Evolutionary conservation across 2,888 invertebrate species (phyloP).

Genomic region (Melieria crassipennis): DNA sequence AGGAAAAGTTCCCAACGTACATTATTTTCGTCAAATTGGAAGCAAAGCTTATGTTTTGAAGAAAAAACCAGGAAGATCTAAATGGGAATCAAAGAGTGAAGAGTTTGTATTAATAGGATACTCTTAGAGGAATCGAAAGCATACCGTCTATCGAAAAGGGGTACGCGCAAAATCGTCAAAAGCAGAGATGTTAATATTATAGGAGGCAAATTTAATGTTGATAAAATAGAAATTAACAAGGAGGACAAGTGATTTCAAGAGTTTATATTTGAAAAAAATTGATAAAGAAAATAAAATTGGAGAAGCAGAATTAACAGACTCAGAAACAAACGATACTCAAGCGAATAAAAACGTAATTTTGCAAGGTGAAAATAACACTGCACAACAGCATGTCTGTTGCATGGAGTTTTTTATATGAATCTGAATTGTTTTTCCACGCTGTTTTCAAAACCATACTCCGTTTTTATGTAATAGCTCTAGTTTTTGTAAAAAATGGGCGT

Average conservation of each 20-base stretch:
- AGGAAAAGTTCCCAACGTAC: conserved; percentile 22
- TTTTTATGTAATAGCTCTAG: too few species aligned
- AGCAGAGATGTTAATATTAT: conserved; percentile 17
- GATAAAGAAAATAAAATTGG: not conserved
- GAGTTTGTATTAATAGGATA: conserved; percentile 25
- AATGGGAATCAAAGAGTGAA: conserved; percentile 4
- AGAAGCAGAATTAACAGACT: not conserved
- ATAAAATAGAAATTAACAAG: conserved; percentile 4
- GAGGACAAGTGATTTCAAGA: not conserved
- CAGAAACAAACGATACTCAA: not conserved
- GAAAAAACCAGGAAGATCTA: conserved; percentile 4
- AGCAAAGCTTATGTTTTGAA: conserved; percentile 18
- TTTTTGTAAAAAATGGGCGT: too few species aligned
- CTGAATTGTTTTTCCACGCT: too few species aligned
- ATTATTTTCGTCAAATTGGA: conserved; percentile 27
- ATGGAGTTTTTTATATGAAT: too few species aligned
- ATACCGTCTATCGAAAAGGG: conserved; percentile 28
- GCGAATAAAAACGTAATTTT: too few species aligned
- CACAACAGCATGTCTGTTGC: too few species aligned
- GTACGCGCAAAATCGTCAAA: not conserved
- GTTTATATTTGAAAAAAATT: too few species aligned
- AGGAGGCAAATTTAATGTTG: not conserved
- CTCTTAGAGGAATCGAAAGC: conserved; percentile 32
- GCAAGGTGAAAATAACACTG: too few species aligned
- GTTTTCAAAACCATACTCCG: too few species aligned